Base-by-base conservation (phyloP, 2,888 invertebrate genomes). In the Harpagoxenus sublaevis region DNA sequence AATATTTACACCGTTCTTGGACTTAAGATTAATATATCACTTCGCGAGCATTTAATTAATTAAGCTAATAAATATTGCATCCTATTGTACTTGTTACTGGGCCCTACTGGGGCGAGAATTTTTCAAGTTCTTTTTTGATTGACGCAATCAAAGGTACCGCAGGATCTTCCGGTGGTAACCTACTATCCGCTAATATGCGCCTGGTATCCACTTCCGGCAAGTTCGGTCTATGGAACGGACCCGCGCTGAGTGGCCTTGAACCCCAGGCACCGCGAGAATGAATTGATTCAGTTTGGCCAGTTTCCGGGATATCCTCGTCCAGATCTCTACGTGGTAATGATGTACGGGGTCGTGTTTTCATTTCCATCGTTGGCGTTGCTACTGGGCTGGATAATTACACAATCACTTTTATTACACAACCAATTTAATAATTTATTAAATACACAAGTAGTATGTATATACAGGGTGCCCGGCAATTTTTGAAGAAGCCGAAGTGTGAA, bases 131-230 rank as follows among this genome's bases (percentile, higher is more conserved):
- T 86, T 96, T 97, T 94, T 98, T 98, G 93, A 98, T 98, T 87
- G 98, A 98, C 65, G 97, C 97, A 91, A 98, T 98, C 42, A 98
- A 96, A 0, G 98, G 98, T 18, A 98, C 96, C 0, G 98, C 98
- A 0, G 98, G 97, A 94, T 98, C 97, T 73, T 96, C 96, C 0
- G 96, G 95, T 3, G 95, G 94, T 86, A 97, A 95, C n/a, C 95
- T 95, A 6, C 96, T 96, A 87, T 96, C 96, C 0, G 96, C 95
- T 35, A 96, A 92, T 60, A 97, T 95, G 31, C 97, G 95, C 31
- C 95, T 95, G 0, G 95, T 95, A 89, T 96, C 96, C 23, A 96
- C 92, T 89, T 94, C 95, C 81, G 96, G 96, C 18, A 96, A 93
- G 86, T 95, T 95, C 2, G 96, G 96, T 35, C 96, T 95, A 85